Conservation (phyloP, 2,797 vertebrate species). For the Myotis findleyi region DNA sequence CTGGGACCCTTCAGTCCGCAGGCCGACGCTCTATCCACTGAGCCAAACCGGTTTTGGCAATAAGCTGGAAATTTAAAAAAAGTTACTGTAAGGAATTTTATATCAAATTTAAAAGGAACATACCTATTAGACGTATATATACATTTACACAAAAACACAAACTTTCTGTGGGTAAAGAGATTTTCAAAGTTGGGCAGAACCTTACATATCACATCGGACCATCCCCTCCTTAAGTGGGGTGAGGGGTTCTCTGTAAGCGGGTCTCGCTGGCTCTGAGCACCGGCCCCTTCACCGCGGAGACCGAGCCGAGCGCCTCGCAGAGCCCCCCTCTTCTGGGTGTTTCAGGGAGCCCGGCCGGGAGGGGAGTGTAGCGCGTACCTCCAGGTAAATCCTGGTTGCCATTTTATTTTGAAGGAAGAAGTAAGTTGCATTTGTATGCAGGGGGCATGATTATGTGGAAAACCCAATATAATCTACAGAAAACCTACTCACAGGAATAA, state of each 20-base stretch:
- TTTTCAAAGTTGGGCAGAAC: slow-evolving; percentile 1
- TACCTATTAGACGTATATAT: not conserved
- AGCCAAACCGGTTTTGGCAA: no score
- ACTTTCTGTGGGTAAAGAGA: not conserved
- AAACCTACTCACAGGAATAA: not conserved
- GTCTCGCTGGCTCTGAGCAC: not conserved
- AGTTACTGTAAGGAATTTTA: not conserved
- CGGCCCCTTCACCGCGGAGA: not conserved
- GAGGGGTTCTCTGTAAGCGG: not conserved
- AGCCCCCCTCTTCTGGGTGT: not conserved
- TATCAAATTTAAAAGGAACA: not conserved
- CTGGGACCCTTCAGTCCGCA: no score
- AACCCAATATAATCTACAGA: not conserved
- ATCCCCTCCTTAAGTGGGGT: not conserved
- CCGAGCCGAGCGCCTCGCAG: not conserved
- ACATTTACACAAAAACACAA: not conserved
- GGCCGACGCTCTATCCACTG: no score
- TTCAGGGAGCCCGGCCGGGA: not conserved
- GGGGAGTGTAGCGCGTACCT: not conserved
- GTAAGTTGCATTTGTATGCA: not conserved
- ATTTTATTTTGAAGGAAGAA: slow-evolving; percentile 36
- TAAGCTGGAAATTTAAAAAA: not conserved
- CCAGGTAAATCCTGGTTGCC: not conserved
- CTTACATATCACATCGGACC: not conserved
- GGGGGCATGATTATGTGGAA: not conserved